Evolutionary conservation across 2,888 invertebrate species (phyloP), one percentile per base, ranked within the genome.

Genomic region (Tholera decimalis): DNA sequence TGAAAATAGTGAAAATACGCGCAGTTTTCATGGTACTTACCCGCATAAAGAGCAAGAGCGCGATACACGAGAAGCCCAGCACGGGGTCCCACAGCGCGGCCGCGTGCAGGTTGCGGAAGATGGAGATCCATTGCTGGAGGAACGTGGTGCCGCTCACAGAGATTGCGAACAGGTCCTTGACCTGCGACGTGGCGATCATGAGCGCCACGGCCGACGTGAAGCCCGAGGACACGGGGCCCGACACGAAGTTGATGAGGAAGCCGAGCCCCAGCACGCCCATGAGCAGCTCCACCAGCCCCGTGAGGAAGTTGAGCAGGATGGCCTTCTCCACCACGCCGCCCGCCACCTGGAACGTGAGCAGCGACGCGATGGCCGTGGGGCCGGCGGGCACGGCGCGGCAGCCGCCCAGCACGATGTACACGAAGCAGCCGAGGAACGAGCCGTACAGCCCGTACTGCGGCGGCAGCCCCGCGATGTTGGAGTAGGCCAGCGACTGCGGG

Each of bases 341-440:
- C 0, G 98, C 96, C 33, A 97, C 96, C 93, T 98, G 98, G 90
- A 96, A 97, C 0, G 98, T 98, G 79, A 99, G 96, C 62, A 99
- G 95, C 4, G 99, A 98, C 76, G 98, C 97, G 83, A 99, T 98
- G 71, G 99, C 99, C 2, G 98, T 98, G 18, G 99, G 99, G 13
- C 99, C 99, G 82, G 98, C 97, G 0, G 99, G 98, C 68, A 98
- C 98, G 89, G 99, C 98, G 90, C 98, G 98, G 88, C 98, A 98
- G 73, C 98, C 98, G 50, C 99, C 99, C 81, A 99, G 96, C 79
- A 99, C 93, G 83, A 98, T 97, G 95, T 99, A 99, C 70, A 99
- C 96, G 92, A 99, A 97, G 89, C 98, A 98, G 47, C 99, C 98
- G 85, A 99, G 93, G 93, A 99, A 99, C n/a, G 99, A 98, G 57